These are phyloP conservation scores for Sebastes nivosus DNA, from an alignment of 2,797 vertebrate species.

Conservation along the genomic window DNA sequence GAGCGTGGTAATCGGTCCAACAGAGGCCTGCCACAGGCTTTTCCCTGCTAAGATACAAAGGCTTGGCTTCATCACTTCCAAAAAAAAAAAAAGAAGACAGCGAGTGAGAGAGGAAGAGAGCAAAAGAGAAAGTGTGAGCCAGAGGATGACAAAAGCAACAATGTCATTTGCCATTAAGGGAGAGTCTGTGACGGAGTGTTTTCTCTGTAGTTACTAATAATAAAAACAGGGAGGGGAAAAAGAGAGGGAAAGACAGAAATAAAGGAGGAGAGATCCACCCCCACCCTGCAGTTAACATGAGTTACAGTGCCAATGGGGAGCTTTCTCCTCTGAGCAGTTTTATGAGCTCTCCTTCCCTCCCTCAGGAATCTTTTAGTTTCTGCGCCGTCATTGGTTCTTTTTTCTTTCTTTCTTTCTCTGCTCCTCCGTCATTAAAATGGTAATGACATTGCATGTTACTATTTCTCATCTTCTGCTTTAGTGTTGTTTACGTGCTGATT, in stretches of 20 bases:
- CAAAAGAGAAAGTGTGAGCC: conserved; percentile 86
- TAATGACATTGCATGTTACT: conserved; percentile 22
- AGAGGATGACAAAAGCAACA: conserved; percentile 94
- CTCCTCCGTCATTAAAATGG: conserved; percentile 41
- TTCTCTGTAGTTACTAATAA: conserved; percentile 78
- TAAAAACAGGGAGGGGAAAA: conserved; percentile 68
- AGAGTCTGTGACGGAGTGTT: conserved; percentile 86
- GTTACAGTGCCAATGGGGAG: conserved; percentile 81
- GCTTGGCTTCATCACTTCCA: conserved; percentile 80
- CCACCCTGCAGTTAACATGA: conserved; percentile 82
- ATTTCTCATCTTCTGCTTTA: background rate
- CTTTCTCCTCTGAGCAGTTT: conserved; percentile 59
- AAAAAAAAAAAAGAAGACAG: conserved; percentile 64
- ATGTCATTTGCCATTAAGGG: conserved; percentile 95
- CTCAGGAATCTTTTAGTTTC: conserved; percentile 62
- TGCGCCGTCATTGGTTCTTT: conserved; percentile 44
- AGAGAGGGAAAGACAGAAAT: conserved; percentile 59
- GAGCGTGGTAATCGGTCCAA: conserved; percentile 99
- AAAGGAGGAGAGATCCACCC: conserved; percentile 66
- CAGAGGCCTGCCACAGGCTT: conserved; percentile 95
- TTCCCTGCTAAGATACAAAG: conserved; percentile 91
- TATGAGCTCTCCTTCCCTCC: conserved; percentile 64
- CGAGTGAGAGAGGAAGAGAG: conserved; percentile 69
- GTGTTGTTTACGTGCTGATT: conserved; percentile 19
- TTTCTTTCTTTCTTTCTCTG: conserved; percentile 24